Evolutionary conservation across 2,888 invertebrate species (phyloP).

Genomic region (Aphidoletes aphidimyza): DNA sequence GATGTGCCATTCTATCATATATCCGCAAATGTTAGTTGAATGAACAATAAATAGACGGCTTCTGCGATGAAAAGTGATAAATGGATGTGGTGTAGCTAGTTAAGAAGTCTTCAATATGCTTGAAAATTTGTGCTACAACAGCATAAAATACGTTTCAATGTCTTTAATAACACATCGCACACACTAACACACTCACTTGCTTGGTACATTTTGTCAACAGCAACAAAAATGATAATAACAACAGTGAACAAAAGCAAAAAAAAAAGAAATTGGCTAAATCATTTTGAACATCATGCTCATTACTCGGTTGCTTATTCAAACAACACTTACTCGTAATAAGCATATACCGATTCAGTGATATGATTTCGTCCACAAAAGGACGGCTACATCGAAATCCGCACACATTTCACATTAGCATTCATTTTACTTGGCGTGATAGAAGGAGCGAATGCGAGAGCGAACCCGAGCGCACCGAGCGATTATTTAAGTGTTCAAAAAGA

Average conservation of each 20-base stretch:
- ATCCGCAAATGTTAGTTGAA: background rate
- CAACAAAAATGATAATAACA: background rate
- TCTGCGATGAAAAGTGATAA: slow-evolving; percentile 5
- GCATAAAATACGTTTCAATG: slow-evolving; percentile 26
- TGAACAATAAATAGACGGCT: slow-evolving; percentile 17
- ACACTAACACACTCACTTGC: background rate
- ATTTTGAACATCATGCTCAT: slow-evolving; percentile 14
- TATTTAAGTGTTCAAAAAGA: slow-evolving; percentile 1
- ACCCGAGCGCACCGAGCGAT: no score
- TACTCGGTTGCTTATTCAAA: background rate
- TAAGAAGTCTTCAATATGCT: slow-evolving; percentile 33
- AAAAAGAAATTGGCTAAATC: slow-evolving; percentile 4
- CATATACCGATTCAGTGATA: no score
- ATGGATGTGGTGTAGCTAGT: slow-evolving; percentile 41
- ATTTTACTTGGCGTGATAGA: slow-evolving; percentile 25
- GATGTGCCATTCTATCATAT: no score
- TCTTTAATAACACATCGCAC: background rate
- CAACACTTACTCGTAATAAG: background rate
- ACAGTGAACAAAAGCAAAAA: background rate
- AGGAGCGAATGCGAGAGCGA: no score
- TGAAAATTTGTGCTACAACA: slow-evolving; percentile 15
- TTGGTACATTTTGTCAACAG: slow-evolving; percentile 42
- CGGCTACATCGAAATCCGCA: background rate
- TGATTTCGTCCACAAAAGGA: no score
- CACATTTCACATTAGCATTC: background rate